Evolutionary conservation across 1,140 invertebrate genomes (phyloP).

Genomic region (Drosophila paulistorum): DNA sequence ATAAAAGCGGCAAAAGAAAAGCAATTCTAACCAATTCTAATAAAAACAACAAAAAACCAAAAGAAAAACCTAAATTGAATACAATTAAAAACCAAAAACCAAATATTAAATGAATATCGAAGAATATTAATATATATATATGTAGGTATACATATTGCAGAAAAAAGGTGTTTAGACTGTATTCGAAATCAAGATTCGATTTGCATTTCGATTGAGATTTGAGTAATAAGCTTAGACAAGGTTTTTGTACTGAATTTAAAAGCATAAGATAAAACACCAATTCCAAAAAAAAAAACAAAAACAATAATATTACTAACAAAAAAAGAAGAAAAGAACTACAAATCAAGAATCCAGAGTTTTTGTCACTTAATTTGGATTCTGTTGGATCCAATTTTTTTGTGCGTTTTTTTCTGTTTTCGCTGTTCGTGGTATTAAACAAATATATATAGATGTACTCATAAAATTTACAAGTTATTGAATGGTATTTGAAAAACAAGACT

Average conservation of each 20-base stretch:
- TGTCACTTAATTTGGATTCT: background rate
- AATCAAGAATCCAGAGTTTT: conserved; percentile 34
- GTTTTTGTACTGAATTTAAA: conserved; percentile 76
- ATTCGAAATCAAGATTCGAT: too few species aligned
- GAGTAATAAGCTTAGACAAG: conserved; percentile 29
- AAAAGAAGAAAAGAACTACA: background rate
- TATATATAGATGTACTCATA: conserved; percentile 17
- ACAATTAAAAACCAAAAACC: conserved; percentile 1
- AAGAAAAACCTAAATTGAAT: conserved; percentile 1
- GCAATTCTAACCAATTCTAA: conserved; percentile 33
- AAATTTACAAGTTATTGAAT: conserved; percentile 58
- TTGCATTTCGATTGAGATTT: background rate
- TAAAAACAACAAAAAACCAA: background rate
- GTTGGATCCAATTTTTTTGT: background rate
- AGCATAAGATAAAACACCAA: conserved; percentile 11
- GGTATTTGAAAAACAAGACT: conserved; percentile 53
- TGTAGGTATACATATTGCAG: too few species aligned
- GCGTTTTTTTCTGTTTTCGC: background rate
- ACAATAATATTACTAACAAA: conserved; percentile 25
- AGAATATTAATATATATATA: background rate
- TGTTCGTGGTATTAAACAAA: conserved; percentile 32
- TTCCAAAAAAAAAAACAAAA: conserved; percentile 22
- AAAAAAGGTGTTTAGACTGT: too few species aligned
- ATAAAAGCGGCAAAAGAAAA: conserved; percentile 35
- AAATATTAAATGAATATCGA: conserved; percentile 10